A percentile compares a stretch with the other conserved stretches of the same genome.
Evolutionary conservation across 2,113 vertebrate species (phyloP).

Genomic region (Anseranas semipalmata): DNA sequence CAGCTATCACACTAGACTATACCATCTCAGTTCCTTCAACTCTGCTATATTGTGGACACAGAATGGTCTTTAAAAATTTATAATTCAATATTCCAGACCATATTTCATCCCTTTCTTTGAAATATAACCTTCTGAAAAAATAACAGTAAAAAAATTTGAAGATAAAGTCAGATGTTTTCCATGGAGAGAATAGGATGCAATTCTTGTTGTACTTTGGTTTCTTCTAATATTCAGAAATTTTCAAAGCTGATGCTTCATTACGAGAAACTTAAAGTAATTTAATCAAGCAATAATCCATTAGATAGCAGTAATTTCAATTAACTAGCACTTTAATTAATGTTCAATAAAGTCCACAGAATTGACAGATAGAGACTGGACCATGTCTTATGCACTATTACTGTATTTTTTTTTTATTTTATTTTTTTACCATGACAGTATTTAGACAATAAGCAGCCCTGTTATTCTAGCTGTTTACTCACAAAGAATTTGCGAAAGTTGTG

Average conservation of each 20-base stretch:
- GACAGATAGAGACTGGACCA: background rate
- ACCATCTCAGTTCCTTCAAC: background rate
- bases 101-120: background rate
- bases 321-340: background rate
- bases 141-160: background rate
- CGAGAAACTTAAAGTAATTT: background rate
- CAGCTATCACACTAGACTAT: background rate
- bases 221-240: background rate
- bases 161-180: background rate
- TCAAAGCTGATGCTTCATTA: background rate
- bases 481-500: background rate
- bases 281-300: background rate
- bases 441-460: background rate
- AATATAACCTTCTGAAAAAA: background rate
- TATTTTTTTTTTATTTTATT: too few species aligned
- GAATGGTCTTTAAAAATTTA: background rate
- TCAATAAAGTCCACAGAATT: background rate
- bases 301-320: background rate
- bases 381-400: background rate
- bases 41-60: background rate
- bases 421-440: background rate
- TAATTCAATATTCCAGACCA: background rate
- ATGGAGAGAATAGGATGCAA: background rate
- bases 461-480: background rate
- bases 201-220: background rate